Base-by-base conservation (phyloP, 2,888 invertebrate species). In the Mythimna loreyi region DNA sequence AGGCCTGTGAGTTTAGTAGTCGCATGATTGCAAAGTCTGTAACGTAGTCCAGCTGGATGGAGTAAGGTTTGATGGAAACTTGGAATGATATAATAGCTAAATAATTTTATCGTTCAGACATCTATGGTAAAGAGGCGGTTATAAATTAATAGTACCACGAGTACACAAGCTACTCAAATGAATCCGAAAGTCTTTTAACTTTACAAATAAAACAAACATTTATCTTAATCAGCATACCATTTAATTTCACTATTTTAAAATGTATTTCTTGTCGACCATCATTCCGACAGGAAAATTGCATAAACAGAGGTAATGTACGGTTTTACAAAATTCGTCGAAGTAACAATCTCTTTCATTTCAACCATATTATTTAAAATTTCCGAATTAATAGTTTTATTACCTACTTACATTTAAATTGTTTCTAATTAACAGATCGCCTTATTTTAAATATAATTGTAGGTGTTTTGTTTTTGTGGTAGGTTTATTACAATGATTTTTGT, bases 241-340 rank as follows among this genome's bases (percentile, higher is more conserved):
- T 81, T 85, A 75, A 79, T 85, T 81, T 75, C 47, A 70, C 76
- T 76, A 79, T 73, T 67, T 74, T 76, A 71, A 77, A 70, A 80
- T 63, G 55, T 79, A 65, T 61, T 69, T 64, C 60, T 72, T 72
- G 67, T 76, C 71, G 72, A 78, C 64, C 63, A 67, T 76, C 74
- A 78, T 72, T 75, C 59, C 74, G 71, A 81, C 79, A 79, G 68
- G 64, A 70, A 82, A 69, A 72, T 77, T 66, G 64, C 69, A 28
- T 72, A 78, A 70, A 77, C 75, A 82, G 86, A 88, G 87, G 87
- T 88, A 87, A 80, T 77, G 75, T 63, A 84, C 77, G 82, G 83
- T 83, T 81, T 73, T 64, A 81, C 70, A 72, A 81, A 72, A 72
- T 53, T 68, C 58, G 40, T 59, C 53, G 52, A 36, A 45, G 47